Conservation (phyloP, 1,140 invertebrate species). For the Anastrepha ludens region DNA sequence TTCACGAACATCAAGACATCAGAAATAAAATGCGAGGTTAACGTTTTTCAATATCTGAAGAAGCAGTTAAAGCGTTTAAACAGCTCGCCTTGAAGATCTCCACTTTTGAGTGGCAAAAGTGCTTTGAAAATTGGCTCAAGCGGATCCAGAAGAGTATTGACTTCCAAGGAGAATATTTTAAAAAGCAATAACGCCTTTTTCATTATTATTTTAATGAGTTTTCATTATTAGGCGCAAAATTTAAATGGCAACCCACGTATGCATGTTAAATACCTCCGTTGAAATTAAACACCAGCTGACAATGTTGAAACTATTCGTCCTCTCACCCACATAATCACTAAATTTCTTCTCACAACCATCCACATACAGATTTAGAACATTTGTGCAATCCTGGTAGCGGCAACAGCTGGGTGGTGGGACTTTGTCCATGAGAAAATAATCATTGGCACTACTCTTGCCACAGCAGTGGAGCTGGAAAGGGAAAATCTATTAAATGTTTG, state of each 20-base stretch:
- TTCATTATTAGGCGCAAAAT: no score
- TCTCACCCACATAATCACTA: slow-evolving; percentile 63
- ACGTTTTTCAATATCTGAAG: no score
- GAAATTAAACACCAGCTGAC: slow-evolving; percentile 67
- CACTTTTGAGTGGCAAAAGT: no score
- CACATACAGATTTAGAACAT: slow-evolving; percentile 64
- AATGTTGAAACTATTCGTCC: slow-evolving; percentile 65
- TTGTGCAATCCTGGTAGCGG: slow-evolving; percentile 63
- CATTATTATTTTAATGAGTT: not conserved
- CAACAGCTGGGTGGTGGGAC: slow-evolving; percentile 65
- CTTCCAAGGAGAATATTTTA: no score
- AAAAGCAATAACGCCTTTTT: not conserved
- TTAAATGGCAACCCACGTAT: not conserved
- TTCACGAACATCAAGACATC: no score
- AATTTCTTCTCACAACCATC: slow-evolving; percentile 65
- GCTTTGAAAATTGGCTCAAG: no score
- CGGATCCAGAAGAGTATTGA: no score
- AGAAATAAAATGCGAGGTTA: no score
- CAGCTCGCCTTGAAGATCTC: no score
- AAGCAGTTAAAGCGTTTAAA: no score
- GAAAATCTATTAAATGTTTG: not conserved
- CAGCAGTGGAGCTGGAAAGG: slow-evolving; percentile 66
- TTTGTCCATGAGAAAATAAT: slow-evolving; percentile 65
- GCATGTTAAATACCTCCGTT: slow-evolving; percentile 61
- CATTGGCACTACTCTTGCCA: slow-evolving; percentile 67